These are phyloP conservation scores for Anthonomus grandis DNA, from an alignment of 1,140 invertebrate species.

Conservation along the genomic window DNA sequence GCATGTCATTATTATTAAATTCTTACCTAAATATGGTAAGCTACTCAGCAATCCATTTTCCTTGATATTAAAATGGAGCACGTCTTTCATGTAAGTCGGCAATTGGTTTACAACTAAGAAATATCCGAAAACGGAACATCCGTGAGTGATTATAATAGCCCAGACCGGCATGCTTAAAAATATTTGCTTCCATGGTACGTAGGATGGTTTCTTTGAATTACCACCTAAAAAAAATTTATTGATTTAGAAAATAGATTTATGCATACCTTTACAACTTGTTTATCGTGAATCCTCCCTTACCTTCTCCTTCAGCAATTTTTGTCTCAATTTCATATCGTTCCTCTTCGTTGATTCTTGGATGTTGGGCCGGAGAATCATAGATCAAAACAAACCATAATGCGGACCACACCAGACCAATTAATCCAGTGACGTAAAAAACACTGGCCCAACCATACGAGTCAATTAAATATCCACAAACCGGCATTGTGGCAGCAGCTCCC, in stretches of 20 bases:
- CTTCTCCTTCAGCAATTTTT: conserved; percentile 57
- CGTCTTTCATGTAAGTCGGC: conserved; percentile 90
- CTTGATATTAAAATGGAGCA: conserved; percentile 84
- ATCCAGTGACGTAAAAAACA: conserved; percentile 81
- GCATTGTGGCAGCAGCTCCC: conserved; percentile 80
- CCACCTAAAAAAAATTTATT: conserved; percentile 23
- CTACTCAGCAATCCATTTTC: conserved; percentile 81
- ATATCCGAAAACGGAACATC: conserved; percentile 89
- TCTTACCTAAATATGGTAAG: conserved; percentile 72
- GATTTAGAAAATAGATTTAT: too few relatives aligned
- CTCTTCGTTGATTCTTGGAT: conserved; percentile 78
- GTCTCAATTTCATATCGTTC: conserved; percentile 80
- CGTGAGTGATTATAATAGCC: conserved; percentile 89
- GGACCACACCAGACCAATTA: conserved; percentile 76
- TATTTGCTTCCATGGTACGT: conserved; percentile 77
- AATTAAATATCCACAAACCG: conserved; percentile 75
- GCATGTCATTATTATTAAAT: too few relatives aligned
- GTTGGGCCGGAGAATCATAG: conserved; percentile 79
- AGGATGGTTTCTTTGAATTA: conserved; percentile 52
- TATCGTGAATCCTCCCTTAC: not conserved
- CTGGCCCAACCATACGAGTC: conserved; percentile 77
- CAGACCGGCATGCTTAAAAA: conserved; percentile 82
- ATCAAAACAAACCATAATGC: conserved; percentile 80
- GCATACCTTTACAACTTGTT: too few relatives aligned
- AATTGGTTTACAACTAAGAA: conserved; percentile 92